Base-by-base conservation (phyloP, 2,113 vertebrate genomes). In the Trochalopteron elliotii region DNA sequence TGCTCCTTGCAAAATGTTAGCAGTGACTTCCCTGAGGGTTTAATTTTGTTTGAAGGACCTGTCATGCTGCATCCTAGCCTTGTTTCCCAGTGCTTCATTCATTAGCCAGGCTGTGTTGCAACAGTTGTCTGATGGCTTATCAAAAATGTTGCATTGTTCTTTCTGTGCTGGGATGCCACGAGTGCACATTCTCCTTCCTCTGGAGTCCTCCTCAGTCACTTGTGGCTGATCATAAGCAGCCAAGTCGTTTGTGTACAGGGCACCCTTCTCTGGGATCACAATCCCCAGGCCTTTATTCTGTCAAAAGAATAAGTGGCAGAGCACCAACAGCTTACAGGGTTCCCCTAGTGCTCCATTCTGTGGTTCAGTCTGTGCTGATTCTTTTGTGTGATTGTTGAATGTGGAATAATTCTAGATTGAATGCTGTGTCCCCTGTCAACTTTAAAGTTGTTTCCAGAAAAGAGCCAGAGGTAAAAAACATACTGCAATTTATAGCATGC, bases 31-130 rank as follows among this genome's bases (percentile, higher is more conserved):
- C 74, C 71, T 25, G 56, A 86, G 55, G 67, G 71, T 50, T 85
- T 91, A 12, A 47, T 79, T 83, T 69, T 69, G 23, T 90, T 57
- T 76, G 65, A 61, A 93, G 82, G 90, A 49, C n/a, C 67, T 90
- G 70, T 59, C 50, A 33, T 3, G 2, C 69, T 84, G 81, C n/a
- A 12, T 84, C n/a, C 37, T 40, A 19, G 74, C 65, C 78, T 87
- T 59, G 45, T 19, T 89, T 55, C 45, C 61, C 45, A 19, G 61
- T 10, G 30, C 49, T 79, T 76, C 55, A 7, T 69, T 92, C 68
- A 14, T 65, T 65, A 75, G 61, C 49, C 37, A 13, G 61, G 67
- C 87, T 72, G n/a, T 31, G 60, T 76, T 59, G 77, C 87, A 70
- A 72, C 44, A 20, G n/a, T 21, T 79, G 37, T 70, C 76, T 56